These are phyloP conservation scores for Hydraecia micacea DNA, from an alignment of 2,888 invertebrate species.

Conservation along the genomic window DNA sequence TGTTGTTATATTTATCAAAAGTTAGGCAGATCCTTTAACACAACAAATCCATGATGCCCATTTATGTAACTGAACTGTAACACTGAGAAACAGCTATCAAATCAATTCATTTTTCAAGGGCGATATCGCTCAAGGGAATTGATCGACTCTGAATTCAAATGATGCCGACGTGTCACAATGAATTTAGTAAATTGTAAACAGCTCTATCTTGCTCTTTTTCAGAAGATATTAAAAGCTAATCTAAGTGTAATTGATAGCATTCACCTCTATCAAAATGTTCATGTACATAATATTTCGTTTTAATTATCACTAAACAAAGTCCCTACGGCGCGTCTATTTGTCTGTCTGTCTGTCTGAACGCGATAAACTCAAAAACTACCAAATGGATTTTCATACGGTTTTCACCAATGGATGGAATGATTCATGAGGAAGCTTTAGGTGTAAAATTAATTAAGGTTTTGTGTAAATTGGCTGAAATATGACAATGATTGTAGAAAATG, in stretches of 20 bases:
- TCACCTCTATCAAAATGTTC: neutral
- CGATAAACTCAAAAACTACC: neutral
- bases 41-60: neutral
- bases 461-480: neutral
- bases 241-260: neutral
- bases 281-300: neutral
- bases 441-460: neutral
- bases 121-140: slow-evolving; percentile 40
- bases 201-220: neutral
- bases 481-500: neutral
- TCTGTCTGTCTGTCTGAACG: neutral
- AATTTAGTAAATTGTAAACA: slow-evolving; percentile 10
- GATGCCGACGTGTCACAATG: neutral
- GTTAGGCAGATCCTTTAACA: neutral
- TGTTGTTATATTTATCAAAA: neutral
- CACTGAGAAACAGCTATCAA: slow-evolving; percentile 10
- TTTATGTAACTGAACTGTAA: neutral
- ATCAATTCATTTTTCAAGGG: slow-evolving; percentile 44
- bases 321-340: neutral
- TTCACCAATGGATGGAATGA: neutral
- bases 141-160: slow-evolving; percentile 44
- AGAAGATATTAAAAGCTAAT: neutral
- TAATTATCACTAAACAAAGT: neutral
- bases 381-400: neutral
- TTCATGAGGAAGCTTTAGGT: neutral